phyloP scores from a whole-genome alignment of 1,140 invertebrate genomes.

The Solen grandis region DNA sequence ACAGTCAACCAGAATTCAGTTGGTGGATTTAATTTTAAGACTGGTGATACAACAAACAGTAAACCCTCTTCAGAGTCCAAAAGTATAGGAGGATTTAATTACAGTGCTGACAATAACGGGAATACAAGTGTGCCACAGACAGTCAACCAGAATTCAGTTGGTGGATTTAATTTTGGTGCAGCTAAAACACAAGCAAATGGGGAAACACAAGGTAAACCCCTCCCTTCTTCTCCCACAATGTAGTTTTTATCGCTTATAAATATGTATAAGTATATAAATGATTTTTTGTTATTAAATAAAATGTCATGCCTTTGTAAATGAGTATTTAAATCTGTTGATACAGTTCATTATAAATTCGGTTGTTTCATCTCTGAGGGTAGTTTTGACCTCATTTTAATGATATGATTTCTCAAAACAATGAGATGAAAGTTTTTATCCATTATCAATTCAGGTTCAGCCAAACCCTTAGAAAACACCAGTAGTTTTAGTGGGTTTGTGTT shows the following conservation, averaged over 20 bases:
- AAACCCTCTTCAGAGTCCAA: neutral
- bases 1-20: too few relatives aligned
- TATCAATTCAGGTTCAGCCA: neutral
- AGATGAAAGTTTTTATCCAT: neutral
- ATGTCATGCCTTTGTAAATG: too few relatives aligned
- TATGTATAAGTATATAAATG: too few relatives aligned
- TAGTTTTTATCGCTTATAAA: too few relatives aligned
- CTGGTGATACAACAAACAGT: neutral
- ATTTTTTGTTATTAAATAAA: too few relatives aligned
- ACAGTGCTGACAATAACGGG: conserved; percentile 8
- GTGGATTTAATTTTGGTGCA: neutral
- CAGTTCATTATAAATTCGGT: too few relatives aligned
- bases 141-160: neutral
- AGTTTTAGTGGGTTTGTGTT: neutral
- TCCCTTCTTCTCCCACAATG: neutral
- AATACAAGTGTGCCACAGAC: conserved; percentile 4
- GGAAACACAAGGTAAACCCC: neutral
- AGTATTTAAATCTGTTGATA: too few relatives aligned
- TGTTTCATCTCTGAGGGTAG: too few relatives aligned
- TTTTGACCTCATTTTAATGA: conserved; percentile 1
- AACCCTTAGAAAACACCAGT: neutral
- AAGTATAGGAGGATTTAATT: conserved; percentile 13
- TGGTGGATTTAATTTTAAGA: conserved; percentile 27
- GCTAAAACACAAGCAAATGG: neutral
- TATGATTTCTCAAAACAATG: neutral